phyloP scores from a whole-genome alignment of 1,140 invertebrate species.

The Pseudomyrmex flavicornis region DNA sequence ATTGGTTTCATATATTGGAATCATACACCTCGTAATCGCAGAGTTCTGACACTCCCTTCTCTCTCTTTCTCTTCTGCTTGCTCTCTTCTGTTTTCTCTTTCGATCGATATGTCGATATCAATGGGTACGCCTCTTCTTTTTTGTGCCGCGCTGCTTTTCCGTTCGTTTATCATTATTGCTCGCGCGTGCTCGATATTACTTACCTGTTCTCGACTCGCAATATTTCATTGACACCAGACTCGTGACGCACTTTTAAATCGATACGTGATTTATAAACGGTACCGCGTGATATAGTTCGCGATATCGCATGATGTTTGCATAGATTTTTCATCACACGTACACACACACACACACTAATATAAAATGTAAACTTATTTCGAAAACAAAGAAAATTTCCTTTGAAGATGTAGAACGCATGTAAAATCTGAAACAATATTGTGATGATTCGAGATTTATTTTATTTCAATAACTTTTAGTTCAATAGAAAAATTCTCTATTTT shows the following conservation, averaged over 20 bases:
- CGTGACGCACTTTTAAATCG: constrained; percentile 13
- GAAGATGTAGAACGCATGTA: not conserved
- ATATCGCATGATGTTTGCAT: not conserved
- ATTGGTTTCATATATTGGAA: constrained; percentile 48
- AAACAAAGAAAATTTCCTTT: not conserved
- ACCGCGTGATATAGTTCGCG: not conserved
- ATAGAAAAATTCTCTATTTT: no score
- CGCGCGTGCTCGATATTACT: not conserved
- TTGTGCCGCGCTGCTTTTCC: not conserved
- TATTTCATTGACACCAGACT: constrained; percentile 17
- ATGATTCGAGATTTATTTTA: not conserved
- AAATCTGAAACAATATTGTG: not conserved
- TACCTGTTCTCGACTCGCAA: constrained; percentile 21
- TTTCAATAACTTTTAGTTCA: no score
- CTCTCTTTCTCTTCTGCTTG: not conserved
- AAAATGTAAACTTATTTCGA: not conserved
- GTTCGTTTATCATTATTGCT: constrained; percentile 14
- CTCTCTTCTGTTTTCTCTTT: constrained; percentile 11
- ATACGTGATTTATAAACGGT: not conserved
- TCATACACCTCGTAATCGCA: constrained; percentile 58
- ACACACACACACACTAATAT: not conserved
- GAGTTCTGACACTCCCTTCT: constrained; percentile 24
- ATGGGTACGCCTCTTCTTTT: constrained; percentile 20
- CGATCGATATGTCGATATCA: constrained; percentile 42
- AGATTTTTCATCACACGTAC: not conserved